These are phyloP conservation scores for Pristionchus maxplancki DNA, from an alignment of 2,888 invertebrate genomes.

Conservation along the genomic window DNA sequence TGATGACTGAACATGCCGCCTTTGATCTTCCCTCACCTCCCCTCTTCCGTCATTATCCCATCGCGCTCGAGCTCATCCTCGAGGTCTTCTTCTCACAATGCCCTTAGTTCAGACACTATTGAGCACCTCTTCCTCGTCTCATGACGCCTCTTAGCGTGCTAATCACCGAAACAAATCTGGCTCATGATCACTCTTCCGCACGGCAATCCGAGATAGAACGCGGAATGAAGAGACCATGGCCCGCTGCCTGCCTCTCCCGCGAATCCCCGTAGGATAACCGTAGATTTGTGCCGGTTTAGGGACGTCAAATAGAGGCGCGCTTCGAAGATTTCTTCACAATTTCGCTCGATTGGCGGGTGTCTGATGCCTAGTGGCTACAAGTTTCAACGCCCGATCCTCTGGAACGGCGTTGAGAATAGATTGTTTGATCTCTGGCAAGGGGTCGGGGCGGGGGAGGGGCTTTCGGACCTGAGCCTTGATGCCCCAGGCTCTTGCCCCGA, in stretches of 20 bases:
- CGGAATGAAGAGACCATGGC: not conserved
- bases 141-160: not conserved
- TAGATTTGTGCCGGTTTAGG: not conserved
- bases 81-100: not conserved
- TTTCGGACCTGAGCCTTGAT: no score
- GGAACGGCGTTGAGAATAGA: no score
- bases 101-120: not conserved
- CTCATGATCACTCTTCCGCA: not conserved
- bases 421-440: no score
- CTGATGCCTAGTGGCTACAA: not conserved
- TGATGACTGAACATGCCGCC: not conserved
- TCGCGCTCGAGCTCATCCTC: not conserved
- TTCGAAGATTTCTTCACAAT: not conserved
- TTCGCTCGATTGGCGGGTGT: not conserved
- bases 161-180: conserved; percentile 28
- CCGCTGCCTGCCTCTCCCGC: not conserved
- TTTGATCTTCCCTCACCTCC: not conserved
- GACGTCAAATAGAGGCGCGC: not conserved
- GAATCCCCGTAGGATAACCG: not conserved
- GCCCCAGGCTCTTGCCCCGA: no score
- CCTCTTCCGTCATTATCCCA: not conserved
- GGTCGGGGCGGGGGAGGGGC: no score
- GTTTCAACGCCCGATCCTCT: not conserved
- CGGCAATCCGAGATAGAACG: not conserved
- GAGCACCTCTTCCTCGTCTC: not conserved